phyloP scores from a whole-genome alignment of 2,113 vertebrate species.

The Odocoileus virginianus region DNA sequence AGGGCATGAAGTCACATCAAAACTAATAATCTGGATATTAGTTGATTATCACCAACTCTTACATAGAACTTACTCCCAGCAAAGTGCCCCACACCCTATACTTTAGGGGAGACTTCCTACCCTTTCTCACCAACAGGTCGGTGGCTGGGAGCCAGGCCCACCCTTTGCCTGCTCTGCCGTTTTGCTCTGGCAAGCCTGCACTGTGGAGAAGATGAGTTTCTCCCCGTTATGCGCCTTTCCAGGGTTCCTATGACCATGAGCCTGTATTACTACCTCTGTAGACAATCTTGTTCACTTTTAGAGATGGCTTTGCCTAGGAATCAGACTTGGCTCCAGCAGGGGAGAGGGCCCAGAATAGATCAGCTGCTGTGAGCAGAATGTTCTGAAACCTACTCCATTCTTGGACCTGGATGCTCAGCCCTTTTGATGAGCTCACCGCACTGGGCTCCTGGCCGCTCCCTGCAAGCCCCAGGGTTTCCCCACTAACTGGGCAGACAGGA shows the following conservation, averaged over 20 bases:
- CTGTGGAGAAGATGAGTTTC: neutral
- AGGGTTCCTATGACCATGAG: neutral
- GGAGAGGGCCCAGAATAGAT: neutral
- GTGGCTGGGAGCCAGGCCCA: neutral
- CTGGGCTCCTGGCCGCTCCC: neutral
- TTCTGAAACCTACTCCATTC: neutral
- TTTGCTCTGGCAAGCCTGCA: neutral
- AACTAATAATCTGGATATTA: neutral
- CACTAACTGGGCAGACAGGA: neutral
- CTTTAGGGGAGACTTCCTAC: neutral
- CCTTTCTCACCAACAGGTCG: neutral
- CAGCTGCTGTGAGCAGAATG: neutral
- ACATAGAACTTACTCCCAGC: neutral
- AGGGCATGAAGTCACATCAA: neutral
- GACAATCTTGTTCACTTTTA: neutral
- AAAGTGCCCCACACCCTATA: neutral
- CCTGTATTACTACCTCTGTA: neutral
- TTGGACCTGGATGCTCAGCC: fast-evolving
- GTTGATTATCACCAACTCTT: neutral
- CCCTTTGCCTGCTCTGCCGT: neutral
- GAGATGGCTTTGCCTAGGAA: neutral
- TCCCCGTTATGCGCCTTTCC: neutral
- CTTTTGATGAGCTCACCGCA: neutral
- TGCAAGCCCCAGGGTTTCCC: neutral
- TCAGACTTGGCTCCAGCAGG: neutral